Evolutionary conservation across 2,888 invertebrate species (phyloP).

Genomic region (Tetrapedia diversipes): DNA sequence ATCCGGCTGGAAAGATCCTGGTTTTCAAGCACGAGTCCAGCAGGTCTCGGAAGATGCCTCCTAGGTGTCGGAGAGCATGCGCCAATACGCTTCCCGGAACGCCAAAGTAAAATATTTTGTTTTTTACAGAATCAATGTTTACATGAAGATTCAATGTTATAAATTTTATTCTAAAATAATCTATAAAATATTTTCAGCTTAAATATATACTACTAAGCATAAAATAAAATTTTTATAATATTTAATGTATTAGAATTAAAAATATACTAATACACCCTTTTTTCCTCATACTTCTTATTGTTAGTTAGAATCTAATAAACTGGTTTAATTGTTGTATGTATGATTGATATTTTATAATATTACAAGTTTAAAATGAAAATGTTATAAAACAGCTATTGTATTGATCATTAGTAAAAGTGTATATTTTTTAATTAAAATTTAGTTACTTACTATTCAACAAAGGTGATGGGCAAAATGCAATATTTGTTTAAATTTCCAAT

Average conservation of each 20-base stretch:
- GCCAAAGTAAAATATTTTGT: background rate
- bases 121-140: background rate
- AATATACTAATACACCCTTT: conserved; percentile 60
- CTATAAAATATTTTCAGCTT: background rate
- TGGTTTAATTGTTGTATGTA: background rate
- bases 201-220: conserved; percentile 40
- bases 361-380: background rate
- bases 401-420: background rate
- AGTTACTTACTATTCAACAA: background rate
- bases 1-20: no score
- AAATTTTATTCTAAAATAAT: background rate
- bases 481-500: background rate
- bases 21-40: no score
- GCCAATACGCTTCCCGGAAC: no score
- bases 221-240: conserved; percentile 23
- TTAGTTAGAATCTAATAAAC: conserved; percentile 17
- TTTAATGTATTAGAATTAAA: conserved; percentile 17
- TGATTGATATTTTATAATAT: conserved; percentile 12
- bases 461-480: background rate
- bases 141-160: background rate
- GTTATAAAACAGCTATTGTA: background rate
- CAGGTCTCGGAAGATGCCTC: no score
- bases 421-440: background rate
- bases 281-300: conserved; percentile 47
- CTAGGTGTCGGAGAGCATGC: no score